Evolutionary conservation across 2,797 vertebrate genomes (phyloP).

Genomic region (Poeciliopsis paucimaculata): DNA sequence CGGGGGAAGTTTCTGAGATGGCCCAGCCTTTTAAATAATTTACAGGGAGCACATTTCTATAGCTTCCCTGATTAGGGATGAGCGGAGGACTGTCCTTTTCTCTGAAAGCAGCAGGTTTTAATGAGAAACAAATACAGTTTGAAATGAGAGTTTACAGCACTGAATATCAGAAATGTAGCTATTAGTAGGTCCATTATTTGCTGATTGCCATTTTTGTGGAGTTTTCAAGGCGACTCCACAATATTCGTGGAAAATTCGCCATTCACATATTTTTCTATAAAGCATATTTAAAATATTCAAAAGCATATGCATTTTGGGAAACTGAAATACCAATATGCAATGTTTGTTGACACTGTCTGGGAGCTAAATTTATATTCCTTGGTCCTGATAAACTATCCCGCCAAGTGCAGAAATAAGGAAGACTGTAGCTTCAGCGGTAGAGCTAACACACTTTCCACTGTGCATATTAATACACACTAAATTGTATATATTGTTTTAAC

Average conservation of each 20-base stretch:
- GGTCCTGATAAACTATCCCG: not conserved
- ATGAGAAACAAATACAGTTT: not conserved
- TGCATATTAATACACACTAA: not conserved
- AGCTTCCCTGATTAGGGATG: constrained; percentile 61
- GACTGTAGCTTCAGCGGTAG: not conserved
- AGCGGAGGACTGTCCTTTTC: constrained; percentile 48
- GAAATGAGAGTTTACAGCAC: not conserved
- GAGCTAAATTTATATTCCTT: not conserved
- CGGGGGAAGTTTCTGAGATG: constrained; percentile 49
- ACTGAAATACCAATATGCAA: not conserved
- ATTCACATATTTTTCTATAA: not conserved
- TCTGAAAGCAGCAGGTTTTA: constrained; percentile 4
- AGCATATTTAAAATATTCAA: not conserved
- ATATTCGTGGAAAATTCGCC: not conserved
- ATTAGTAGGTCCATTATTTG: not conserved
- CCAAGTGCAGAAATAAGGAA: not conserved
- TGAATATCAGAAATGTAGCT: not conserved
- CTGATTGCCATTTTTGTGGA: not conserved
- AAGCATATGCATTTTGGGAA: not conserved
- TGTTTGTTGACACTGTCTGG: not conserved
- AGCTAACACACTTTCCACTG: not conserved
- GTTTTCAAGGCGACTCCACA: not conserved
- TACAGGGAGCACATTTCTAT: constrained; percentile 66
- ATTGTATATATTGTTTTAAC: not conserved
- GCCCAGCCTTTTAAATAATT: constrained; percentile 72